phyloP scores from a whole-genome alignment of 2,797 vertebrate genomes.

The Parauchenoglanis ngamensis region DNA sequence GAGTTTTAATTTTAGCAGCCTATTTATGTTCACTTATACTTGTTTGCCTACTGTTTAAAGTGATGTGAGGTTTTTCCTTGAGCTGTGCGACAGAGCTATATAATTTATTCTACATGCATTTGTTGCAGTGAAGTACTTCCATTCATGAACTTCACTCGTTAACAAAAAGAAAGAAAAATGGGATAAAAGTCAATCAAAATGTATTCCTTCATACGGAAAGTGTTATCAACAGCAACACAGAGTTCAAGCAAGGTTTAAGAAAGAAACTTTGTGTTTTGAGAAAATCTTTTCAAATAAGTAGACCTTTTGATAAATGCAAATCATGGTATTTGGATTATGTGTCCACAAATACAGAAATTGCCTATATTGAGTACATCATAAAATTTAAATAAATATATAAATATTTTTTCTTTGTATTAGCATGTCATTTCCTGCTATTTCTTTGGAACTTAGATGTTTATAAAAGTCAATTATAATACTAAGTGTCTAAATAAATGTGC shows the following conservation, averaged over 20 bases:
- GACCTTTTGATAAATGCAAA: not conserved
- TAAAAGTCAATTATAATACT: not conserved
- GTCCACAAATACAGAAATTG: not conserved
- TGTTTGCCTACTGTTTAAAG: not conserved
- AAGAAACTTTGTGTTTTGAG: not conserved
- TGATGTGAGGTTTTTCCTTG: not conserved
- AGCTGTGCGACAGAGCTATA: no score
- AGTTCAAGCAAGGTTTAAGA: not conserved
- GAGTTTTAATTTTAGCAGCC: no score
- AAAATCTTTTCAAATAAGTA: not conserved
- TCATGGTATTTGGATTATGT: not conserved
- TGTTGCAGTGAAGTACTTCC: no score
- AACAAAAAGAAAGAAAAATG: no score
- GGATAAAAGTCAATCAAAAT: not conserved
- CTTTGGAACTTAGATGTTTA: not conserved
- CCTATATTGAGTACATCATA: not conserved
- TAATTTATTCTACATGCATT: not conserved
- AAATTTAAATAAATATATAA: not conserved
- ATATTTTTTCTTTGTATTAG: not conserved
- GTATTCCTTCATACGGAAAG: no score
- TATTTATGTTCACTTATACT: no score
- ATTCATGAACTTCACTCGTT: no score
- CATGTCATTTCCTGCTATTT: not conserved
- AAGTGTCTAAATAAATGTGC: not conserved
- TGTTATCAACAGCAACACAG: not conserved